Conservation (phyloP, 2,888 invertebrate species). For the Lepidonotus clava region DNA sequence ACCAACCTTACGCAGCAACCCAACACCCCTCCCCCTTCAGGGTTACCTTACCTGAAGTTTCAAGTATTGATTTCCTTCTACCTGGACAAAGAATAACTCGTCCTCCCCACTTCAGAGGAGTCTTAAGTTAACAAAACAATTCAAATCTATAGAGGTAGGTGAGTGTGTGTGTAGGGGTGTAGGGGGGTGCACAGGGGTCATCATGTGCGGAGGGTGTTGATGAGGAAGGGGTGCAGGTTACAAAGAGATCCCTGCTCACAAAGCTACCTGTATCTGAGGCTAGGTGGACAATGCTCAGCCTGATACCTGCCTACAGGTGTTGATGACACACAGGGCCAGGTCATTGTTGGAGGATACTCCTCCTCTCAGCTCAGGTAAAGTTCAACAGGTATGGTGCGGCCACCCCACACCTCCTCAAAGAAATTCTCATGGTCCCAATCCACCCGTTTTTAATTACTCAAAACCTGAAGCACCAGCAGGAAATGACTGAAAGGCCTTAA, state of each 20-base stretch:
- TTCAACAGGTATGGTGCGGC: background rate
- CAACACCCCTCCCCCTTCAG: too few species aligned
- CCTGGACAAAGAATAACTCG: constrained; percentile 13
- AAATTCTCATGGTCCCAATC: too few species aligned
- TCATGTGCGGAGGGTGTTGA: background rate
- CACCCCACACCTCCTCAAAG: too few species aligned
- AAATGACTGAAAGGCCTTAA: too few species aligned
- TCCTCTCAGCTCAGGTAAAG: background rate
- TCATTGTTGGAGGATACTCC: constrained; percentile 38
- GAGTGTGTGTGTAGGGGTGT: too few species aligned
- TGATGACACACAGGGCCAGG: background rate
- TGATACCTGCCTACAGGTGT: constrained; percentile 12
- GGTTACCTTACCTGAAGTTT: too few species aligned
- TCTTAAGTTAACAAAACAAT: constrained; percentile 43
- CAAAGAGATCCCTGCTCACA: background rate
- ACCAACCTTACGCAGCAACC: too few species aligned
- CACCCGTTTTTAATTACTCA: too few species aligned
- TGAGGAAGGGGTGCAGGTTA: background rate
- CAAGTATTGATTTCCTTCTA: background rate
- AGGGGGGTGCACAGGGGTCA: background rate
- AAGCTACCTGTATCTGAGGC: background rate
- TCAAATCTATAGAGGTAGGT: background rate
- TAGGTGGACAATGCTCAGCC: background rate
- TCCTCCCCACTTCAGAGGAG: constrained; percentile 1
- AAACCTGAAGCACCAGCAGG: too few species aligned